Evolutionary conservation across 1,140 invertebrate genomes (phyloP), one percentile per base, ranked within the genome.

Genomic region (Popillia japonica): DNA sequence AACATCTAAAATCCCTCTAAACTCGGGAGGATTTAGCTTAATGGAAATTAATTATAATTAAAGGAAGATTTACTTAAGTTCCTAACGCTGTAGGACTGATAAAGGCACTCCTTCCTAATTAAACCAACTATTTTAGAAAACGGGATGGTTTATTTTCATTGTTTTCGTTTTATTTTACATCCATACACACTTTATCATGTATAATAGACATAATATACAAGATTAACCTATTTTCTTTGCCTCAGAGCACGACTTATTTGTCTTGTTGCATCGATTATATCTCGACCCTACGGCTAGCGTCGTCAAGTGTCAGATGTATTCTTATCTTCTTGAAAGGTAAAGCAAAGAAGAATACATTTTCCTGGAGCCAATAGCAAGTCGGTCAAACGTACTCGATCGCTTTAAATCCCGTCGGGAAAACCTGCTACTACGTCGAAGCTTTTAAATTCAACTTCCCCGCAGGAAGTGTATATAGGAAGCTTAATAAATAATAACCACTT

Each of bases 21-120:
- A 55, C 14, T 17, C 48, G 48, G 14, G 20, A 68, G 22, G 61
- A 68, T 20, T 68, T 68, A 68, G 27, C 61, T 68, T 68, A 23
- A 68, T 23, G 61, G 61, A 68, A 68, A 68, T 68, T 68, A 68
- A 68, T 68, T 34, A 68, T 34, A 68, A 68, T 68, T 68, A 68
- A 23, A 68, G 10, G 22, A 68, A 68, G 61, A 68, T 68, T 55
- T 68, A 22, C 61, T 17, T 68, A 68, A 68, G 22, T 68, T 68
- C 8, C 20, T 34, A 10, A 10, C 6, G 61, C 11, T 7, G 20
- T 68, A 6, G 10, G 27, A 68, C 27, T 22, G 27, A 68, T 22
- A 68, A 34, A 68, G 20, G 61, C 61, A 68, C 61, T 68, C 22
- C 61, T 20, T 55, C 17, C 23, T 68, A 68, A 68, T 68, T 68